Base-by-base conservation (phyloP, 2,113 vertebrate species). In the Smithornis capensis region DNA sequence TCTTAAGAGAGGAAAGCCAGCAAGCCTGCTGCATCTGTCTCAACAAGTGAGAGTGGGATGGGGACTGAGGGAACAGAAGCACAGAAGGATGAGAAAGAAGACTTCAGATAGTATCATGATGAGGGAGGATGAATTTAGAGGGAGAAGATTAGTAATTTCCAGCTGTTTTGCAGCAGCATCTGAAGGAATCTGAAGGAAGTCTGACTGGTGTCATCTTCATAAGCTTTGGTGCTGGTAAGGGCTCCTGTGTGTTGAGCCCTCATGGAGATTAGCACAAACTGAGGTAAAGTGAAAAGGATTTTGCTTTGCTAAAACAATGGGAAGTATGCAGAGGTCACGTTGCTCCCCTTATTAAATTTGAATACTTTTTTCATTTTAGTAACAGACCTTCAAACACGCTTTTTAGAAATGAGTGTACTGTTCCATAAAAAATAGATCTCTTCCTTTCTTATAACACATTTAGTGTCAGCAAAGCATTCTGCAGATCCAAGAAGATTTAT, bases 391-490 rank as follows among this genome's bases (percentile, higher is more conserved):
- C 52, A 75, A 59, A 70, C 31, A n/a, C 42, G 45, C 28, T 85
- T 50, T 91, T 95, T 74, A 83, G 92, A 95, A 94, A 92, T 87
- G 67, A 95, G 79, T 83, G 79, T 92, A 71, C 71, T 65, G 49
- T 94, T 95, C 95, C 87, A 95, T 91, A 86, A 94, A 95, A 94
- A 96, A 95, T 49, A 95, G 94, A 96, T 88, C 74, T 44, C 14
- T 93, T 90, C 86, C 90, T 92, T 81, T 94, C 88, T 90, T 78
- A 83, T 88, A 90, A 92, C 63, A 90, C 90, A 94, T 94, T 95
- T 94, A 96, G 80, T 96, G 92, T 95, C 96, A 90, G 79, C 75
- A 90, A 88, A 95, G 90, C 68, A 90, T 94, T 96, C 92, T 95
- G 87, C 85, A 92, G 71, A 92, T 44, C 75, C 4, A 0, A 56